phyloP scores from a whole-genome alignment of 1,140 invertebrate genomes.

The Hylaeus anthracinus region DNA sequence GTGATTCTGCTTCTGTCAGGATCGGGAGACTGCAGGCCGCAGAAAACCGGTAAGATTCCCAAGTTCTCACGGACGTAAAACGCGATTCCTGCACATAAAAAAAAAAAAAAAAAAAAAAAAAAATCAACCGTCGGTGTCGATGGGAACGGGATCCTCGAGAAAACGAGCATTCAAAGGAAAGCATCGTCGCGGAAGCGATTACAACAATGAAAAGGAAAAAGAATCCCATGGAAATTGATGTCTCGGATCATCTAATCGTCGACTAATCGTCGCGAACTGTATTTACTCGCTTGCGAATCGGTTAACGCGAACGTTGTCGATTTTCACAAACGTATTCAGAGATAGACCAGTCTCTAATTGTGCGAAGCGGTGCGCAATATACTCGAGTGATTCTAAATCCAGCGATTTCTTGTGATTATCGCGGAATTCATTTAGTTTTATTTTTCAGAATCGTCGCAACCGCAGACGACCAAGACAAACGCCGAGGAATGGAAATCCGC shows the following conservation, averaged over 20 bases:
- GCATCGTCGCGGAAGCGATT: slow-evolving; percentile 8
- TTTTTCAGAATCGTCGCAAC: slow-evolving; percentile 36
- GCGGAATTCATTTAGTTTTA: slow-evolving; percentile 8
- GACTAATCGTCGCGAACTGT: neutral
- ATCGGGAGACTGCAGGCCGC: slow-evolving; percentile 73
- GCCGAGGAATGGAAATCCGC: slow-evolving; percentile 43
- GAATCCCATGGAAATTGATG: neutral
- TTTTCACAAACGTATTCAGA: neutral
- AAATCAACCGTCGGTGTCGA: no score
- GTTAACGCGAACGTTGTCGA: neutral
- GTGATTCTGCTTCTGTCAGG: slow-evolving; percentile 69
- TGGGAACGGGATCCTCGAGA: neutral
- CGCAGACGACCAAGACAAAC: neutral
- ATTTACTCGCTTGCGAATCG: slow-evolving; percentile 30
- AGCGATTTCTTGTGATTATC: neutral
- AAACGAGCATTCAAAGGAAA: neutral
- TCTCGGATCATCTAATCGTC: slow-evolving; percentile 9
- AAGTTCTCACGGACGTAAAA: neutral
- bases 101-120: neutral
- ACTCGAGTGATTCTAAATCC: neutral
- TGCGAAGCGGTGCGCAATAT: neutral
- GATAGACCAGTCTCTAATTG: slow-evolving; percentile 4
- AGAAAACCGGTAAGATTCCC: slow-evolving; percentile 69
- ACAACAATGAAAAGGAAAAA: slow-evolving; percentile 4
- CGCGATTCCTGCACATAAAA: neutral